Percentiles rank a stretch among this genome's conserved stretches.
These are phyloP conservation scores for Drepanosiphum platanoidis DNA, from an alignment of 2,888 invertebrate species.

Conservation along the genomic window DNA sequence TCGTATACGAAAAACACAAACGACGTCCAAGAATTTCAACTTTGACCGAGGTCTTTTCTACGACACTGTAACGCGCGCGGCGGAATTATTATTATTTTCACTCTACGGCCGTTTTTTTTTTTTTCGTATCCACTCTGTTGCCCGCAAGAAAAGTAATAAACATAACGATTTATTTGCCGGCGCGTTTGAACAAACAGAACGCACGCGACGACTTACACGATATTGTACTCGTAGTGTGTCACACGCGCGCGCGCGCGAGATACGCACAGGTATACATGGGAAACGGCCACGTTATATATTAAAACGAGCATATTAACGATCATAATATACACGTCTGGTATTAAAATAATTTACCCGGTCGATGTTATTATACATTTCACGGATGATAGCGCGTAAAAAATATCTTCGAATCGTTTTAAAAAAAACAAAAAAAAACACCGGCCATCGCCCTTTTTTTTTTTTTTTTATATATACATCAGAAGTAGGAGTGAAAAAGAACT, in stretches of 20 bases:
- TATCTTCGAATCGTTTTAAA: neutral
- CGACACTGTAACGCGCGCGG: too few relatives aligned
- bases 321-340: neutral
- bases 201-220: constrained; percentile 13
- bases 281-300: constrained; percentile 4
- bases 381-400: constrained; percentile 35
- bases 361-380: constrained; percentile 18
- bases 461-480: neutral
- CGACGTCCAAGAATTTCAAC: neutral
- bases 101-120: neutral
- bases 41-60: neutral
- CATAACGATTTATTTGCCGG: constrained; percentile 40
- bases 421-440: neutral
- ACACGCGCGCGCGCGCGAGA: neutral
- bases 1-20: constrained; percentile 6
- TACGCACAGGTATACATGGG: neutral
- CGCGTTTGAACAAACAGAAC: constrained; percentile 23
- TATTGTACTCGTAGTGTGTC: neutral
- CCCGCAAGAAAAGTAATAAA: neutral
- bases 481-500: neutral
- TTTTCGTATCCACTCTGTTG: neutral
- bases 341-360: too few relatives aligned
- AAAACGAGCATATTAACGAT: neutral
- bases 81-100: neutral
- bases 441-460: neutral